phyloP scores from a whole-genome alignment of 2,888 invertebrate genomes.

The Rosalia funebris region DNA sequence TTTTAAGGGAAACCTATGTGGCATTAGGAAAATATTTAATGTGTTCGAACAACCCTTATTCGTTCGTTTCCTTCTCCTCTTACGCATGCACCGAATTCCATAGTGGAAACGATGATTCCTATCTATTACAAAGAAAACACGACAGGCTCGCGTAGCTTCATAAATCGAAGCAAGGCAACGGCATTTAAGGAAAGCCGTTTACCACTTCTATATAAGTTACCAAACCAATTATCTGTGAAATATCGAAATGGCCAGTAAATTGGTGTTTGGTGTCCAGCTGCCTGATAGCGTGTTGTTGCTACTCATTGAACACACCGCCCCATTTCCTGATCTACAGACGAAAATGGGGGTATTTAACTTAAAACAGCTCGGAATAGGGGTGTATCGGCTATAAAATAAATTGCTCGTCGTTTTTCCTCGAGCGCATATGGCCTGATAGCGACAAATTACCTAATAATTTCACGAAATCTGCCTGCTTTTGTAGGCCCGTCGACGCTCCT shows the following conservation, averaged over 20 bases:
- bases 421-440: not conserved
- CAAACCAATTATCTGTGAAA: constrained; percentile 55
- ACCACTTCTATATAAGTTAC: constrained; percentile 47
- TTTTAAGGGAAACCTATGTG: no score
- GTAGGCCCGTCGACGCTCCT: no score
- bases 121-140: not conserved
- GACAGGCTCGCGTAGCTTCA: not conserved
- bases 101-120: not conserved
- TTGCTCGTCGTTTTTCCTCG: not conserved
- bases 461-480: not conserved
- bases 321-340: constrained; percentile 35
- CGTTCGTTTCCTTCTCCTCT: no score
- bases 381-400: constrained; percentile 11
- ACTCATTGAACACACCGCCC: constrained; percentile 41
- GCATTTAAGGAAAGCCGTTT: constrained; percentile 40
- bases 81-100: not conserved
- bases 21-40: no score
- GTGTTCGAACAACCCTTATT: no score
- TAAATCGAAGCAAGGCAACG: constrained; percentile 13
- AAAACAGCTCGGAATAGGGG: constrained; percentile 12
- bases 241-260: constrained; percentile 55
- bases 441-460: not conserved
- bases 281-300: constrained; percentile 34
- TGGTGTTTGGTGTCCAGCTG: constrained; percentile 50
- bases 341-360: constrained; percentile 28